A percentile compares a stretch with the other conserved stretches of the same genome.
phyloP scores from a whole-genome alignment of 2,888 invertebrate genomes.

The Autographa pulchrina region DNA sequence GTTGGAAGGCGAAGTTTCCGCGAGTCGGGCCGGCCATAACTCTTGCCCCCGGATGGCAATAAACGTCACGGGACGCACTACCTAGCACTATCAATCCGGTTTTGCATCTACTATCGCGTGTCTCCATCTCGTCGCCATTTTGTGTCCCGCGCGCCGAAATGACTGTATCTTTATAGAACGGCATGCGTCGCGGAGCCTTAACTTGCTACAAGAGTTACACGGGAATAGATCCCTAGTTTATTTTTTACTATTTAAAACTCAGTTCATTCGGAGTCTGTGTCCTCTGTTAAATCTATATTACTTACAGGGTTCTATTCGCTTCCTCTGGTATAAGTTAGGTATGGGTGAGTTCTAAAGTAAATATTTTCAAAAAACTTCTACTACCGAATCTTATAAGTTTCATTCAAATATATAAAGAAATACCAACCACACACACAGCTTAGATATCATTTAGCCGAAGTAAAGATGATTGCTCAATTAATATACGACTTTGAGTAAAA shows the following conservation, averaged over 20 bases:
- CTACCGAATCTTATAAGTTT: too few relatives aligned
- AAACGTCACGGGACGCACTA: constrained; percentile 81
- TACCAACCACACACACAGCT: too few relatives aligned
- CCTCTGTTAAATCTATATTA: background rate
- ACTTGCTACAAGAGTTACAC: background rate
- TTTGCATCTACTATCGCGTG: constrained; percentile 82
- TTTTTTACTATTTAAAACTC: background rate
- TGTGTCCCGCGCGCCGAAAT: constrained; percentile 47
- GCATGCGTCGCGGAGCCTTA: constrained; percentile 37
- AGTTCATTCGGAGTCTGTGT: background rate
- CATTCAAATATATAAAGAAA: too few relatives aligned
- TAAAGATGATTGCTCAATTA: background rate
- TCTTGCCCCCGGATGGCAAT: constrained; percentile 77
- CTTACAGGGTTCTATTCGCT: too few relatives aligned
- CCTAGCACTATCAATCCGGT: constrained; percentile 83
- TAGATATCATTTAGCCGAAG: too few relatives aligned
- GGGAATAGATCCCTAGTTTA: background rate
- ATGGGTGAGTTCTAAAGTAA: too few relatives aligned
- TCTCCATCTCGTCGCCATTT: constrained; percentile 77
- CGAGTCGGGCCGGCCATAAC: constrained; percentile 75
- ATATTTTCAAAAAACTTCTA: too few relatives aligned
- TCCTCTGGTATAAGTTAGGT: too few relatives aligned
- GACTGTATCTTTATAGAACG: constrained; percentile 40
- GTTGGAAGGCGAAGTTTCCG: constrained; percentile 80
- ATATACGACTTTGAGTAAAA: background rate